These are phyloP conservation scores for Harpalus rubripes DNA, from an alignment of 2,888 invertebrate species.

Conservation along the genomic window DNA sequence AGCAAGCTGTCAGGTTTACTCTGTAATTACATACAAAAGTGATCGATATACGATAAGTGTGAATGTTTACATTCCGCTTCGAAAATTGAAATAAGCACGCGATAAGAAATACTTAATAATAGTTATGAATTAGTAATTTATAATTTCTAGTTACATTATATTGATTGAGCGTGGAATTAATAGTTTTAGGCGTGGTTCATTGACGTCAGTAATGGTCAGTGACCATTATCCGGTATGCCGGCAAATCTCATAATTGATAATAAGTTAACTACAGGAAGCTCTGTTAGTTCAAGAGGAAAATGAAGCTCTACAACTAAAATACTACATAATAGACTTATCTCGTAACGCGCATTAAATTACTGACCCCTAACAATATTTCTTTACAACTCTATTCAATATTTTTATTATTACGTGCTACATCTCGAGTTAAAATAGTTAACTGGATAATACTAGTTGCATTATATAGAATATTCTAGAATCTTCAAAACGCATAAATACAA, in stretches of 20 bases:
- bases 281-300: neutral
- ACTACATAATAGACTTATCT: conserved; percentile 5
- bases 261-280: neutral
- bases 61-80: conserved; percentile 3
- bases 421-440: neutral
- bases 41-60: conserved; percentile 32
- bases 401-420: too few relatives aligned
- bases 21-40: neutral
- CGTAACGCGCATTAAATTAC: too few relatives aligned
- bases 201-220: conserved; percentile 5
- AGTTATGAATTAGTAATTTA: conserved; percentile 4
- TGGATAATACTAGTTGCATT: neutral
- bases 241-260: neutral
- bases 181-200: conserved; percentile 33
- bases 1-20: neutral
- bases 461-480: neutral
- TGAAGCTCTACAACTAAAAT: conserved; percentile 14
- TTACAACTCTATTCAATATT: too few relatives aligned
- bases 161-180: neutral
- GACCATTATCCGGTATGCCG: neutral
- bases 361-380: too few relatives aligned
- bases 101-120: conserved; percentile 12
- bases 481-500: neutral
- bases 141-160: conserved; percentile 4
- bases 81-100: conserved; percentile 14